These are phyloP conservation scores for Leptinotarsa rubiginosa DNA, from an alignment of 2,888 invertebrate species.

Conservation along the genomic window DNA sequence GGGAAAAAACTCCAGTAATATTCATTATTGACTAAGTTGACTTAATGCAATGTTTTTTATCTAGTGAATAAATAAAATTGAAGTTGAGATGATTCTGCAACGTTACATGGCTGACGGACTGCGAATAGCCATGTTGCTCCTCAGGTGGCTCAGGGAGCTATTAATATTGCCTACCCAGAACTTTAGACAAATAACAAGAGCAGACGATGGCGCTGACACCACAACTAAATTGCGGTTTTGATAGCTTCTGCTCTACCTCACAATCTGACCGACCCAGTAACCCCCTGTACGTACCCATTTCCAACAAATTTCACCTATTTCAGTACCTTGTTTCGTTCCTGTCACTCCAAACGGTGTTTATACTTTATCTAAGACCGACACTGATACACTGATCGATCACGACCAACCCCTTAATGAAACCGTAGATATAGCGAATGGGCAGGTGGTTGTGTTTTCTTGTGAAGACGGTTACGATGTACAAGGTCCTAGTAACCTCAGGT, in stretches of 20 bases:
- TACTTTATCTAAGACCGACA: slow-evolving; percentile 68
- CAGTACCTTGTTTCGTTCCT: slow-evolving; percentile 80
- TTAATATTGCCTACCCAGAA: too few species aligned
- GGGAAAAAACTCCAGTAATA: too few species aligned
- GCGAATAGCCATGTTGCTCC: too few species aligned
- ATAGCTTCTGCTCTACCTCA: neutral
- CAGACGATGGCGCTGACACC: too few species aligned
- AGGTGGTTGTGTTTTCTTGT: slow-evolving; percentile 82
- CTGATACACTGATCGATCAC: slow-evolving; percentile 60
- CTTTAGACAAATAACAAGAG: too few species aligned
- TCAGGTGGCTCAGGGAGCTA: too few species aligned
- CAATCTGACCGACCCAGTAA: neutral
- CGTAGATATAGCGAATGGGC: slow-evolving; percentile 75
- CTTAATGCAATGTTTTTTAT: too few species aligned
- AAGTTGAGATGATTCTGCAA: too few species aligned
- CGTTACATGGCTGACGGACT: too few species aligned
- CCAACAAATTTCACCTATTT: slow-evolving; percentile 40
- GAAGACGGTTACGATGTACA: slow-evolving; percentile 77
- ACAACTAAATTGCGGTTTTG: neutral
- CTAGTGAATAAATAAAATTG: too few species aligned
- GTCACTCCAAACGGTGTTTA: slow-evolving; percentile 77
- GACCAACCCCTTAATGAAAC: slow-evolving; percentile 72
- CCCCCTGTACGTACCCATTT: slow-evolving; percentile 5
- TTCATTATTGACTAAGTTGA: too few species aligned
- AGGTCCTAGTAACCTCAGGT: slow-evolving; percentile 80